These are phyloP conservation scores for Ophion slaviceki DNA, from an alignment of 2,888 invertebrate genomes.

Conservation along the genomic window DNA sequence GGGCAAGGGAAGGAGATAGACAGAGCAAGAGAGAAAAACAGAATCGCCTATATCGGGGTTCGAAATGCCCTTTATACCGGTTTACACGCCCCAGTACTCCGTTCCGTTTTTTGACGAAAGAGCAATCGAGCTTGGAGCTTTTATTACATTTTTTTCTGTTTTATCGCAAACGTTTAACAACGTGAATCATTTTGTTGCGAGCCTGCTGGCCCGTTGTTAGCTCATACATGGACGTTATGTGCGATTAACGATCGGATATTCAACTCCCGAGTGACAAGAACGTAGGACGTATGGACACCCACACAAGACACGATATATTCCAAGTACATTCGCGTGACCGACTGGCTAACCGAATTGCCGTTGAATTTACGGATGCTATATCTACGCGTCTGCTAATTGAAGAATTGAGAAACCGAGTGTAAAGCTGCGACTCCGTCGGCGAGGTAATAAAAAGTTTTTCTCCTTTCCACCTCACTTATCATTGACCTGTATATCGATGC, in stretches of 20 bases:
- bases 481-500: no score
- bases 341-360: slow-evolving; percentile 31
- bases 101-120: slow-evolving; percentile 57
- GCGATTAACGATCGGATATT: slow-evolving; percentile 59
- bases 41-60: slow-evolving; percentile 24
- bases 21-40: slow-evolving; percentile 39
- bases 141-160: slow-evolving; percentile 36
- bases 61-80: slow-evolving; percentile 33
- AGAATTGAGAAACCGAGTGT: slow-evolving; percentile 52
- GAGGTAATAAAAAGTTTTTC: not conserved
- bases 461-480: not conserved
- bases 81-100: slow-evolving; percentile 53
- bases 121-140: slow-evolving; percentile 40
- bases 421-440: slow-evolving; percentile 9
- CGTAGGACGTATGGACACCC: not conserved
- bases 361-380: slow-evolving; percentile 34
- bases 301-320: slow-evolving; percentile 9
- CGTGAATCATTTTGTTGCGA: slow-evolving; percentile 42
- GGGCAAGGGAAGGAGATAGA: slow-evolving; percentile 34
- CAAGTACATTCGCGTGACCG: slow-evolving; percentile 26
- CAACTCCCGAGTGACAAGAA: slow-evolving; percentile 43
- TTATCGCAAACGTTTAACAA: slow-evolving; percentile 50
- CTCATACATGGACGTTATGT: slow-evolving; percentile 36
- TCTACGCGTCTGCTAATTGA: slow-evolving; percentile 46
- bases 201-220: slow-evolving; percentile 14